These are phyloP conservation scores for Agriotes lineatus DNA, from an alignment of 2,888 invertebrate species.

Conservation along the genomic window DNA sequence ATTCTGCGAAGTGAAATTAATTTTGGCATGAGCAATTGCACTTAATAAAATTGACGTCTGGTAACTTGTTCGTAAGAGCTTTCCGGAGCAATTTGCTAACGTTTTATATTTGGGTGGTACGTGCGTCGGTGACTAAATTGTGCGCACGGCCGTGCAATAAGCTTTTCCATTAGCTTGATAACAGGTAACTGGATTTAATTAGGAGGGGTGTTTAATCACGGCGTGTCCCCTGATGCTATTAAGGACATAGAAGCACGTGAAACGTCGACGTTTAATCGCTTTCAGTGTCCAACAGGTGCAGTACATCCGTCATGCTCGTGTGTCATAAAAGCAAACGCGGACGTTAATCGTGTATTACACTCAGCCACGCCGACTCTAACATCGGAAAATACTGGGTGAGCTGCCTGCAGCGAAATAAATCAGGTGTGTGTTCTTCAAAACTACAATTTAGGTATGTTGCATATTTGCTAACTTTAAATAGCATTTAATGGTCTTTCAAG, in stretches of 20 bases:
- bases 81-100: not conserved
- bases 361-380: not conserved
- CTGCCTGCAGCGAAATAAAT: not conserved
- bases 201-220: constrained; percentile 30
- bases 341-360: not conserved
- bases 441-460: too few relatives aligned
- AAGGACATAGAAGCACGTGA: constrained; percentile 21
- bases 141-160: not conserved
- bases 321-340: not conserved
- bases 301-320: constrained; percentile 13
- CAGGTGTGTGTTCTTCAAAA: not conserved
- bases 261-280: constrained; percentile 20
- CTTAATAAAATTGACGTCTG: too few relatives aligned
- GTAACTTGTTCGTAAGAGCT: too few relatives aligned
- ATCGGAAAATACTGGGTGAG: not conserved
- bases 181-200: constrained; percentile 28
- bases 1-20: too few relatives aligned
- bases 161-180: constrained; percentile 26
- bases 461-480: too few relatives aligned
- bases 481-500: too few relatives aligned
- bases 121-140: not conserved
- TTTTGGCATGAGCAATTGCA: too few relatives aligned
- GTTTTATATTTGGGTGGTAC: not conserved
- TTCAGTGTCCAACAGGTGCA: constrained; percentile 21
- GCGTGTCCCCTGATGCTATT: constrained; percentile 26